These are phyloP conservation scores for Polymixis lichenea DNA, from an alignment of 2,888 invertebrate genomes.

Conservation along the genomic window DNA sequence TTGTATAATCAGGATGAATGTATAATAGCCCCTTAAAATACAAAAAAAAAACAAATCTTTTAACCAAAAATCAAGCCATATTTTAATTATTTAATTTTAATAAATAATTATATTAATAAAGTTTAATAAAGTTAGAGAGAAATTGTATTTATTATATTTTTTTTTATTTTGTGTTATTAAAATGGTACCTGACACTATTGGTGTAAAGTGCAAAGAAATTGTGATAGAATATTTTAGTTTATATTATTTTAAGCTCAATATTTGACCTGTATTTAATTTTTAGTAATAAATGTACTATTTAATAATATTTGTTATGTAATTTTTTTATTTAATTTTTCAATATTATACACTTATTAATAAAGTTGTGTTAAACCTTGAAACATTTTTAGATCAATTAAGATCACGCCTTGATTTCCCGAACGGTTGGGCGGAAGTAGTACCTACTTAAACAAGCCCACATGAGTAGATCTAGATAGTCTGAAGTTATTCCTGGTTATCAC, in stretches of 20 bases:
- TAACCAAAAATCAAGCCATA: slow-evolving; percentile 46
- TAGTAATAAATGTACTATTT: slow-evolving; percentile 68
- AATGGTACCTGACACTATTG: slow-evolving; percentile 69
- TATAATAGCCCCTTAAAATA: background rate
- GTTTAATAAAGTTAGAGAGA: slow-evolving; percentile 3
- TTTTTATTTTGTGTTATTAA: slow-evolving; percentile 40
- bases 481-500: background rate
- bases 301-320: slow-evolving; percentile 55
- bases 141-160: slow-evolving; percentile 26
- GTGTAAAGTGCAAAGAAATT: slow-evolving; percentile 67
- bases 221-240: slow-evolving; percentile 73
- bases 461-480: background rate
- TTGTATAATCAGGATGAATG: background rate
- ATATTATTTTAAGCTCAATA: slow-evolving; percentile 69
- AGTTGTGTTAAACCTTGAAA: background rate
- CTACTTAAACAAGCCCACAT: too few relatives aligned
- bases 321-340: background rate
- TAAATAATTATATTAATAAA: slow-evolving; percentile 1
- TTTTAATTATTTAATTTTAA: slow-evolving; percentile 23
- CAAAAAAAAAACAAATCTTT: slow-evolving; percentile 12
- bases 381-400: background rate
- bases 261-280: slow-evolving; percentile 64
- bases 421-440: too few relatives aligned
- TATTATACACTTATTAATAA: background rate
- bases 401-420: too few relatives aligned